Evolutionary conservation across 2,113 vertebrate genomes (phyloP).

Genomic region (Chauna torquata): DNA sequence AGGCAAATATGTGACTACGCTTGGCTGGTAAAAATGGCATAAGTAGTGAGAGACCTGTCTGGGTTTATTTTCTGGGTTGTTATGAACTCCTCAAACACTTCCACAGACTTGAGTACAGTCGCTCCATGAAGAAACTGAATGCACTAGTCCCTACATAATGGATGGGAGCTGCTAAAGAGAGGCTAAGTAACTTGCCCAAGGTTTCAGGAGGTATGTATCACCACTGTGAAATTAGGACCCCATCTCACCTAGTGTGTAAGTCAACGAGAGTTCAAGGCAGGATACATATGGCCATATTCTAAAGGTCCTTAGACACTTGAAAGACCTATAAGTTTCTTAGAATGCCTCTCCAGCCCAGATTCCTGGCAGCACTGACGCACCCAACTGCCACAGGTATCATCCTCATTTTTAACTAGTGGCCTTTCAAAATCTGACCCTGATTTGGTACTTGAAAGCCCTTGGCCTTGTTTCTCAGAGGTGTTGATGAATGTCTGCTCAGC

Average conservation of each 20-base stretch:
- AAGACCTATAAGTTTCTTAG: not conserved
- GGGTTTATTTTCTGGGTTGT: not conserved
- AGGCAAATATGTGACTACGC: not conserved
- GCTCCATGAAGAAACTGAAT: not conserved
- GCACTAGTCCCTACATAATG: not conserved
- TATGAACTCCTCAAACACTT: not conserved
- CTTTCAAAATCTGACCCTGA: constrained; percentile 38
- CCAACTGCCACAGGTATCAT: not conserved
- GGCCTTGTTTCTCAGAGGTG: not conserved
- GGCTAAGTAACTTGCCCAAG: not conserved
- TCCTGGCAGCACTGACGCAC: not conserved
- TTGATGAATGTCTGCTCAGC: not conserved
- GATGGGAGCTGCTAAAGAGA: not conserved
- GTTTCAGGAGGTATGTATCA: not conserved
- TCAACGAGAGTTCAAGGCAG: not conserved
- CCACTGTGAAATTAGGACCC: not conserved
- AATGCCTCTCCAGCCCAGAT: not conserved
- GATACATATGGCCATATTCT: not conserved
- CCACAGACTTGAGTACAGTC: not conserved
- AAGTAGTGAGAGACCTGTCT: not conserved
- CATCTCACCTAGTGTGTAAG: not conserved
- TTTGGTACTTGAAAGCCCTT: not conserved
- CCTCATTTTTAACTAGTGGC: not conserved
- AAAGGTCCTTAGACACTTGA: not conserved
- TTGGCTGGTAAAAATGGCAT: not conserved